These are phyloP conservation scores for Scrobipalpa atriplicella DNA, from an alignment of 2,888 invertebrate species.

Conservation along the genomic window DNA sequence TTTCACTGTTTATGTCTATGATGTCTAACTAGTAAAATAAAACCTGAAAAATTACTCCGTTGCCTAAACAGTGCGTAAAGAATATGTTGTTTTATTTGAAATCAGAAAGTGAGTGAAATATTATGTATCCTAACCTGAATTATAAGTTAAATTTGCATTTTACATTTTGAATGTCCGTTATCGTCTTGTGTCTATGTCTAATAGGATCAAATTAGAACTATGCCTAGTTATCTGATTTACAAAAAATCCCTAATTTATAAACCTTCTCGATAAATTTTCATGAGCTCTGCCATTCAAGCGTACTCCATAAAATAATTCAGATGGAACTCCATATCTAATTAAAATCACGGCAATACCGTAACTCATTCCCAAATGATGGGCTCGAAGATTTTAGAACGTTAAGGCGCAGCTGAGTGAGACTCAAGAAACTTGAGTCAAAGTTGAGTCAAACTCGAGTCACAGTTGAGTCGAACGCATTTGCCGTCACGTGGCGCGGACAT, in stretches of 20 bases:
- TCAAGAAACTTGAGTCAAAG: constrained; percentile 38
- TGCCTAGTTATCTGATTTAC: too few species aligned
- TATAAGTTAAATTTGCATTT: too few species aligned
- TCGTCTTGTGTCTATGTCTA: too few species aligned
- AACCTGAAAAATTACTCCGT: too few species aligned
- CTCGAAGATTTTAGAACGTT: constrained; percentile 51
- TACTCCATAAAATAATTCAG: neutral
- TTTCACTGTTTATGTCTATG: neutral
- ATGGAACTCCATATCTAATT: constrained; percentile 7
- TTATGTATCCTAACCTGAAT: too few species aligned
- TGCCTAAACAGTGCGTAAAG: too few species aligned
- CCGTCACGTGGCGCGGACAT: constrained; percentile 73
- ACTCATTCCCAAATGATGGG: constrained; percentile 47
- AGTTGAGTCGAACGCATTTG: constrained; percentile 44
- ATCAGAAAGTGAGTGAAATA: too few species aligned
- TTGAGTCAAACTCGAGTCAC: constrained; percentile 35
- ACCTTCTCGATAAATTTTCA: too few species aligned
- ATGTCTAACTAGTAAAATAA: neutral
- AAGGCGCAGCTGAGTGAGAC: constrained; percentile 32
- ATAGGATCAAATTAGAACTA: too few species aligned
- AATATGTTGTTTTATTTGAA: too few species aligned
- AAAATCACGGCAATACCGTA: constrained; percentile 18
- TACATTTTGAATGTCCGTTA: too few species aligned
- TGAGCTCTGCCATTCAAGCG: neutral
- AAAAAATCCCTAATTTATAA: too few species aligned